These are phyloP conservation scores for Epinephelus awoara DNA, from an alignment of 2,797 vertebrate species.

Conservation along the genomic window DNA sequence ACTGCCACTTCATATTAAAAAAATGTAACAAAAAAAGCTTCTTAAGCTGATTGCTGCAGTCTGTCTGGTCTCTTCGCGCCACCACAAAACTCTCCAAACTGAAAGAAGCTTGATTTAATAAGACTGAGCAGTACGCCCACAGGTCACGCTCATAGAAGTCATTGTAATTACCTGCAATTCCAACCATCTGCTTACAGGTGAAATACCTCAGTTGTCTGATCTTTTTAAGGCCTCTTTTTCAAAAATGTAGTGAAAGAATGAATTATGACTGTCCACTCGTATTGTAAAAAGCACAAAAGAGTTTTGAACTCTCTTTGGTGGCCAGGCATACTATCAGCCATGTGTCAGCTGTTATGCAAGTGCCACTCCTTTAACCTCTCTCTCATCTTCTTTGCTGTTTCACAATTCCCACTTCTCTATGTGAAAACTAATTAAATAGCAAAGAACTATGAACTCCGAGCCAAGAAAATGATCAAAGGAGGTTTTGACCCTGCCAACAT, in stretches of 20 bases:
- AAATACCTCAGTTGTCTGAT: not conserved
- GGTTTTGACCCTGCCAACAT: constrained; percentile 30
- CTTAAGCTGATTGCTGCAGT: constrained; percentile 12
- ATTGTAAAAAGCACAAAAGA: constrained; percentile 3
- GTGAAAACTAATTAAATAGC: constrained; percentile 49
- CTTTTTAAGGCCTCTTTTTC: not conserved
- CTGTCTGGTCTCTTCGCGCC: not conserved
- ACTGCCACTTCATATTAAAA: constrained; percentile 4
- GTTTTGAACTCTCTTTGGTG: constrained; percentile 3
- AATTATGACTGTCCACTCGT: not conserved
- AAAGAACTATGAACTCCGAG: constrained; percentile 17
- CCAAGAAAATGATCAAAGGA: constrained; percentile 38
- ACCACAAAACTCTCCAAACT: not conserved
- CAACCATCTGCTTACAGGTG: not conserved
- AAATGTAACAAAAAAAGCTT: constrained; percentile 22
- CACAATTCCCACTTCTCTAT: constrained; percentile 17
- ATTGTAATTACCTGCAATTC: constrained; percentile 9
- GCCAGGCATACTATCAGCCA: not conserved
- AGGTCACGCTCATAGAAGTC: constrained; percentile 10
- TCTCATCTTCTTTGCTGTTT: constrained; percentile 17
- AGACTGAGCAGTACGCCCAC: not conserved
- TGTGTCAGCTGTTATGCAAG: constrained; percentile 23
- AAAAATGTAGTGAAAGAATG: constrained; percentile 16
- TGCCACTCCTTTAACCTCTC: constrained; percentile 24
- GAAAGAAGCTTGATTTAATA: constrained; percentile 30